Percentiles rank a stretch among this genome's conserved stretches.
Evolutionary conservation across 2,113 vertebrate genomes (phyloP).

Genomic region (Setophaga petechia): DNA sequence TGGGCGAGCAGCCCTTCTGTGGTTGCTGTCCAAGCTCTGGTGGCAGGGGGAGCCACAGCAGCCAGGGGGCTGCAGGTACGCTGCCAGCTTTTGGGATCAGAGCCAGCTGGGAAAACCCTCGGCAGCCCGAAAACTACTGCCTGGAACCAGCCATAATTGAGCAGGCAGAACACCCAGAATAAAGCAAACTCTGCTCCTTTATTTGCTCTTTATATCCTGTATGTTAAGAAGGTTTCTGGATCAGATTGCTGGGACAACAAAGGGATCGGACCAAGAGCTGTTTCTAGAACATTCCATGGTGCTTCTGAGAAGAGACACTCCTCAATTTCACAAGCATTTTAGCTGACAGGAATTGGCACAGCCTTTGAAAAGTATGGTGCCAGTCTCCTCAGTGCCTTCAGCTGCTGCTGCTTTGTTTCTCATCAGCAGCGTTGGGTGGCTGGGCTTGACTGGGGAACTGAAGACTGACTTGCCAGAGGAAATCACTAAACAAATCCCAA

Average conservation of each 20-base stretch:
- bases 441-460: neutral
- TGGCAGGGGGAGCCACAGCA: neutral
- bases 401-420: neutral
- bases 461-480: neutral
- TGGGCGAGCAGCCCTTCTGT: fast-evolving
- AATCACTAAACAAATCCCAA: neutral
- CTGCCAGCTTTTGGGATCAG: neutral
- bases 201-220: neutral
- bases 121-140: neutral
- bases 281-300: neutral
- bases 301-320: neutral
- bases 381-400: neutral
- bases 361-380: neutral
- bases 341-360: neutral
- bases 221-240: neutral
- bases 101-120: neutral
- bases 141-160: neutral
- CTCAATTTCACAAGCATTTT: neutral
- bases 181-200: neutral
- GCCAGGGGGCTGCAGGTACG: neutral
- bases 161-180: neutral
- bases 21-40: neutral
- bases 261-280: neutral
- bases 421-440: fast-evolving
- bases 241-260: neutral